Evolutionary conservation across 1,140 invertebrate genomes (phyloP), one percentile per base, ranked within the genome.

Genomic region (Acromyrmex heyeri): DNA sequence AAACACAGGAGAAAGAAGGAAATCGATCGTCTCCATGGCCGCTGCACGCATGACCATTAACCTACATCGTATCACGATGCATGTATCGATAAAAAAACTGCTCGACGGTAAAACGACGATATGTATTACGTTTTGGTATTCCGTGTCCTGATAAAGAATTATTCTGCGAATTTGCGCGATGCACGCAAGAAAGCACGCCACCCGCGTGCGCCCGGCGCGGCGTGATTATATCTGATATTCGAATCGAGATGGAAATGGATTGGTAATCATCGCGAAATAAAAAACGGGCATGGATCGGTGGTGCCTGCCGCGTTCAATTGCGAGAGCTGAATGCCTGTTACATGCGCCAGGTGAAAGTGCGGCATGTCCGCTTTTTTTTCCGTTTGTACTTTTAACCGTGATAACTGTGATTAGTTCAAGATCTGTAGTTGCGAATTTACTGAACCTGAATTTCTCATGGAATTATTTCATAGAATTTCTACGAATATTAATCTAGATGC

Each of bases 121-220:
- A 83, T 44, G 38, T 10, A 44, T 87, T 87, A 87, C 89, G 86
- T 87, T 91, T 57, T 65, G 90, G 64, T 88, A 87, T 91, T 91
- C 91, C 86, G 86, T 81, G 75, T 64, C 38, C 34, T 57, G 88
- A 88, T 89, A 89, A 89, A 38, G 82, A 72, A 73, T 75, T 59
- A 75, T 81, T 65, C 82, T 53, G 65, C 10, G 81, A 85, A 89
- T 57, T 85, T 50, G 73, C 61, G 30, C 53, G 65, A 44, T 67
- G 50, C 57, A 67, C 53, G 87, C 67, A 67, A 88, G 64, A 69
- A 81, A 75, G 55, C 14, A 69, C 21, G 38, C 21, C 16, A n/a
- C 16, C 18, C 72, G 72, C 16, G 30, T 30, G 21, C 24, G 44
- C 27, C 12, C 27, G 3, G 24, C 34, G 14, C 44, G 6, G 24